Evolutionary conservation across 2,888 invertebrate genomes (phyloP), one percentile per base, ranked within the genome.

Genomic region (Ischnura elegans): DNA sequence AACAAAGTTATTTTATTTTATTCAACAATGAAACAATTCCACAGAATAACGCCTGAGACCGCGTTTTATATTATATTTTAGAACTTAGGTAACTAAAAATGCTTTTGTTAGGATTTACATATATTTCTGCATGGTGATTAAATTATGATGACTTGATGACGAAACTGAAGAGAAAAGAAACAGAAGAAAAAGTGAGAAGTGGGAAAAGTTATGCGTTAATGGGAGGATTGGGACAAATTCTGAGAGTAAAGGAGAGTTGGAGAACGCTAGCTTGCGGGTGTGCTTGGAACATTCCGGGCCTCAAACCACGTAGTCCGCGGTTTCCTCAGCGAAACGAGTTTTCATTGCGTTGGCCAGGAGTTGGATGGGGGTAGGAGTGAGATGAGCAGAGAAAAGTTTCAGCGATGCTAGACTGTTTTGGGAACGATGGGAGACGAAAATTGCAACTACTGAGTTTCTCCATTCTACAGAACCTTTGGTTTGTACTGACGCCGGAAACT

Each of bases 321-420:
- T 90, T 90, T 90, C 43, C 90, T 36, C 90, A 43, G 66, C 61
- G 90, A 66, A 90, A 90, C 90, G 90, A 90, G 90, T 90, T 90
- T 90, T 55, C 90, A 46, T 86, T 86, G 86, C 86, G 61, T 66
- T 90, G 90, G 90, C 43, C 90, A 90, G 61, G 46, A 5, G 43
- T 36, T 19, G 25, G 61, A 61, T 25, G 6, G 25, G 36, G 29
- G 66, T 61, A n/a, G 66, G 36, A 76, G 76, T 36, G 76, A 76
- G n/a, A 51, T 51, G 29, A 36, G 36, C 10, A 76, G 36, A 36
- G 90, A 61, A 45, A 90, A 90, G 90, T 90, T 90, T 90, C 76
- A 43, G 43, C 25, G 66, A 66, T 90, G 66, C 45, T 43, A 25
- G 66, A 66, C n/a, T 36, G 61, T 61, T 61, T 76, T 36, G 29